Base-by-base conservation (phyloP, 2,113 vertebrate species). In the Sphyrna mokarran region DNA sequence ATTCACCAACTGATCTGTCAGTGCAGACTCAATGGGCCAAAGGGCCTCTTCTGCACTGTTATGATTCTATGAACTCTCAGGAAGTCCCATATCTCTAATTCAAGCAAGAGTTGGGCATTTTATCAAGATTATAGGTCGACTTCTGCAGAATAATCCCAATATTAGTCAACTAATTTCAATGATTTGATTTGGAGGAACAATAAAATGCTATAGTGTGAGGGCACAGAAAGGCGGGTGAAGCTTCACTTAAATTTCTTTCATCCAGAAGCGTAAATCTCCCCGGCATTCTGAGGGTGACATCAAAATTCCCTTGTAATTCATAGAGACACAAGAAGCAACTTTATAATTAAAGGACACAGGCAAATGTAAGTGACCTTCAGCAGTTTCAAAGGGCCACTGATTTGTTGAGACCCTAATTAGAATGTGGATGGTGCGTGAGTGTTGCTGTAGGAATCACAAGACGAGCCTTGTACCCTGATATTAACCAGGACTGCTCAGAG, bases 341-440 rank as follows among this genome's bases (percentile, higher is more conserved):
- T 95, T 95, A 95, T 95, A 95, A 95, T 95, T 95, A 69, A 76
- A 95, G 94, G 69, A 48, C 94, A 95, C 68, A 72, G 68, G 18
- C 93, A 95, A 95, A 72, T 95, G 26, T 26, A 95, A 72, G 93
- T 76, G 94, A 95, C 69, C 94, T 95, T 95, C 94, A 95, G 94
- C 5, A 14, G 69, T 72, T 94, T 94, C 66, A 94, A 94, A 94
- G 93, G 40, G 13, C 94, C 94, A 72, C 94, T 48, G 94, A 95
- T 95, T 95, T 76, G 94, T 33, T 95, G 94, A 95, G 68, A 40
- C 43, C 40, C 68, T 95, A 95, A 95, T 95, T 95, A 95, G 43
- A 76, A 95, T 76, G 22, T 43, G 66, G 69, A 72, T 76, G 26
- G 69, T 95, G 23, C 43, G 13, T 54, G 94, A 95, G 94, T 48